Evolutionary conservation across 2,113 vertebrate genomes (phyloP).

Genomic region (Limnothrissa miodon): DNA sequence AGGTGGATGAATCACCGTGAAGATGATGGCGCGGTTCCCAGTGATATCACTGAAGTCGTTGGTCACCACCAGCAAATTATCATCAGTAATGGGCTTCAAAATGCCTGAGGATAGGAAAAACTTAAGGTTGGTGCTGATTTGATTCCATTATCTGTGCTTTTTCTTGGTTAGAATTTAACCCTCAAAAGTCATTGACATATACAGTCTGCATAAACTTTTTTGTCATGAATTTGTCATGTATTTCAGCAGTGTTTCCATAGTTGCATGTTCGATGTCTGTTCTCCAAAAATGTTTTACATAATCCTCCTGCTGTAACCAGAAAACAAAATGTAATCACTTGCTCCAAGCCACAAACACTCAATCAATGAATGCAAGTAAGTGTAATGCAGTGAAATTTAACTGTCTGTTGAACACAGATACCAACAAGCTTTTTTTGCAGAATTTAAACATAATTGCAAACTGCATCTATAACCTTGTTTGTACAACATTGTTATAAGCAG

Average conservation of each 20-base stretch:
- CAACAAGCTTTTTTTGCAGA: too few relatives aligned
- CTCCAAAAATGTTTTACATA: too few relatives aligned
- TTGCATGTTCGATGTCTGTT: too few relatives aligned
- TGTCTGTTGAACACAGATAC: too few relatives aligned
- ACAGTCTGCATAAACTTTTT: neutral
- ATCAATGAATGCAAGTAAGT: too few relatives aligned
- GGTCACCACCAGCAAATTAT: slow-evolving; percentile 77
- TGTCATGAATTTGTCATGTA: neutral
- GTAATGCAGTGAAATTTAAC: too few relatives aligned
- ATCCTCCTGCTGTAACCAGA: too few relatives aligned
- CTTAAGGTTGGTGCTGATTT: neutral
- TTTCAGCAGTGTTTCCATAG: too few relatives aligned
- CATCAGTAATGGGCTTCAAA: slow-evolving; percentile 69
- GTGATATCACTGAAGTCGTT: slow-evolving; percentile 63
- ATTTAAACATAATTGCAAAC: too few relatives aligned
- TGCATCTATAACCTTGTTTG: too few relatives aligned
- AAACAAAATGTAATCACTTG: neutral
- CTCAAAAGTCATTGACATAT: neutral
- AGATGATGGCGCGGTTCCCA: slow-evolving; percentile 76
- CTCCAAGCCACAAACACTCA: neutral
- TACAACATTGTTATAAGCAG: neutral
- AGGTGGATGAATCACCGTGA: slow-evolving; percentile 66
- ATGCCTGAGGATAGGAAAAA: slow-evolving; percentile 66
- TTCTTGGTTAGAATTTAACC: neutral
- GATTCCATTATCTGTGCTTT: neutral